Evolutionary conservation across 2,797 vertebrate species (phyloP).

Genomic region (Leptoclinus maculatus): DNA sequence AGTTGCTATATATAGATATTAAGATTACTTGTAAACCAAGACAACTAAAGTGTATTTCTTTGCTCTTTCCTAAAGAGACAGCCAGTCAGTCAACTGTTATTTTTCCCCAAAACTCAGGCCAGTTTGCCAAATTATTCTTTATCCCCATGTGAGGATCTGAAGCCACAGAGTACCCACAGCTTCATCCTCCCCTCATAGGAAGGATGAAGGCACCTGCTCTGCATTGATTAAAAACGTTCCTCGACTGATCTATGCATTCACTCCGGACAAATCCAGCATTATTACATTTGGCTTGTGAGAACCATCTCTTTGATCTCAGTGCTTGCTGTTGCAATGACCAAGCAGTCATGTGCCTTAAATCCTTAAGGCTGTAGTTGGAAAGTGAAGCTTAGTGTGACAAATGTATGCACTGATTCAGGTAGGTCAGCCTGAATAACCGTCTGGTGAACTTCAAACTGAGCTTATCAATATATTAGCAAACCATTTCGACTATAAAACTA

Average conservation of each 20-base stretch:
- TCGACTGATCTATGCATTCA: conserved; percentile 27
- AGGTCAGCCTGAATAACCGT: conserved; percentile 42
- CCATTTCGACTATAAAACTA: conserved; percentile 47
- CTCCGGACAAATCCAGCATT: conserved; percentile 28
- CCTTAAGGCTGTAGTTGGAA: conserved; percentile 26
- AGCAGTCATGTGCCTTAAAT: conserved; percentile 37
- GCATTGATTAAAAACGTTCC: conserved; percentile 33
- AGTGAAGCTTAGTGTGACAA: conserved; percentile 38
- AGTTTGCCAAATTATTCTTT: neutral
- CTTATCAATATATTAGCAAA: conserved; percentile 52
- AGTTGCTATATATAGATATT: neutral
- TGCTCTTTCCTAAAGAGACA: neutral
- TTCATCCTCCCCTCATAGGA: neutral
- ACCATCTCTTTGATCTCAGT: conserved; percentile 35
- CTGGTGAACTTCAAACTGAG: conserved; percentile 39
- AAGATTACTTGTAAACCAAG: neutral
- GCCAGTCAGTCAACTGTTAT: neutral
- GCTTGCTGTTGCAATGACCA: conserved; percentile 20
- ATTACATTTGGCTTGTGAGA: conserved; percentile 12
- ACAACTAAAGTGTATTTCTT: neutral
- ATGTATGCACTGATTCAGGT: conserved; percentile 50
- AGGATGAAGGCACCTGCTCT: conserved; percentile 11
- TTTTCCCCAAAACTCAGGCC: neutral
- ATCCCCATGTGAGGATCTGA: conserved; percentile 1
- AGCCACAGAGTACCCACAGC: neutral